Percentiles rank a stretch among this genome's conserved stretches.
These are phyloP conservation scores for Grapholita molesta DNA, from an alignment of 1,140 invertebrate genomes.

Conservation along the genomic window DNA sequence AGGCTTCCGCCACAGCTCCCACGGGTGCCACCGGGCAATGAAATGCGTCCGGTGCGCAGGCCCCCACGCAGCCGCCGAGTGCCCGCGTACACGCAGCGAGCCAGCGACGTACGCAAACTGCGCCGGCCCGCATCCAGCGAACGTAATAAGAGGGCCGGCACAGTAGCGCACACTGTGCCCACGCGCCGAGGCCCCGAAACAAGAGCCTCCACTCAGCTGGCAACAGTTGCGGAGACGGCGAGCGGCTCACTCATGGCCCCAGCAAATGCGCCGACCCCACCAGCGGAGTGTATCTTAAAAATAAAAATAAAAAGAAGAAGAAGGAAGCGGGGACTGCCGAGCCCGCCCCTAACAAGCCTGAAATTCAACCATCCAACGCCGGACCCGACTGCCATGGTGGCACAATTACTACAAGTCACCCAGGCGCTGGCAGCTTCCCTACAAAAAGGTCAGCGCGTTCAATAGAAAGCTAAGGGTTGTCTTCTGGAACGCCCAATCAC, in stretches of 20 bases:
- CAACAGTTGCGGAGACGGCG: background rate
- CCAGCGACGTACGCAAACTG: too few relatives aligned
- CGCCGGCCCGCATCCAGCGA: conserved; percentile 12
- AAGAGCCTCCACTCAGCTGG: background rate
- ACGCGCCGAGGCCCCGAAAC: too few relatives aligned
- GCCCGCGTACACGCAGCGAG: conserved; percentile 27
- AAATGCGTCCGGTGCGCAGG: too few relatives aligned
- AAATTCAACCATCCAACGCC: too few relatives aligned
- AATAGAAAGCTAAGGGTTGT: background rate
- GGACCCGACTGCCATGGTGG: background rate
- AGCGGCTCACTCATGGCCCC: background rate
- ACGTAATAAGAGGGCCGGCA: background rate
- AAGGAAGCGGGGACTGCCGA: background rate
- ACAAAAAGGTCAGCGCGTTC: background rate
- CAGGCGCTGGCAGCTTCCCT: background rate
- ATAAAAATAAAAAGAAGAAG: background rate
- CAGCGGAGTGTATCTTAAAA: background rate
- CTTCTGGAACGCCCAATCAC: background rate
- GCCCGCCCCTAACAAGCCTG: background rate
- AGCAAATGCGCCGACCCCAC: background rate
- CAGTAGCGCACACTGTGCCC: background rate
- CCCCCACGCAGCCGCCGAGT: too few relatives aligned
- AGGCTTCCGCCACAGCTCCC: too few relatives aligned
- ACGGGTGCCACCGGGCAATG: too few relatives aligned
- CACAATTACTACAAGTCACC: too few relatives aligned